Conservation (phyloP, 2,797 vertebrate genomes). For the Pampus argenteus region DNA sequence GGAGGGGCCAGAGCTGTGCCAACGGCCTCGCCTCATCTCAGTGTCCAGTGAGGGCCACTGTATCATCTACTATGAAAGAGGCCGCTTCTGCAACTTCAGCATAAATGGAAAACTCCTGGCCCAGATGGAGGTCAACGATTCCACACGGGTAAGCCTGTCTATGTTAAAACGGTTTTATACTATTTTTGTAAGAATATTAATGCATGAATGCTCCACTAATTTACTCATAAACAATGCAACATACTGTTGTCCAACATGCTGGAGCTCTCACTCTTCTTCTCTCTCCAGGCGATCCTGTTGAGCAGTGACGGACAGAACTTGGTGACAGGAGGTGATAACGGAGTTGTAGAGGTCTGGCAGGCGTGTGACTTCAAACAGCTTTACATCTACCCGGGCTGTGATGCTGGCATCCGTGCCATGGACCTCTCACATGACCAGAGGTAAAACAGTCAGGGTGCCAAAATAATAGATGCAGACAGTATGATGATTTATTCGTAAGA, state of each 20-base stretch:
- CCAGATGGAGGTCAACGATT: slow-evolving; percentile 99
- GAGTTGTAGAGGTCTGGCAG: slow-evolving; percentile 99
- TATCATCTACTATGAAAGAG: slow-evolving; percentile 98
- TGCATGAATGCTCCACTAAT: neutral
- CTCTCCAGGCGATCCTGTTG: slow-evolving; percentile 91
- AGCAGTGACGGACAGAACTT: slow-evolving; percentile 98
- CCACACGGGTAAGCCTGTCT: slow-evolving; percentile 88
- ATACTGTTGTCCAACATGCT: neutral
- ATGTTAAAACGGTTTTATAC: neutral
- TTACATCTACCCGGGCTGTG: slow-evolving; percentile 98
- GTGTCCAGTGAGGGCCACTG: slow-evolving; percentile 97
- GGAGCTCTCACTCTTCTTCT: neutral
- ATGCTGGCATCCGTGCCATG: slow-evolving; percentile 98
- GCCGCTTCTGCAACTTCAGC: slow-evolving; percentile 99
- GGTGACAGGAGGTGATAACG: slow-evolving; percentile 97
- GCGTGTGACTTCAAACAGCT: slow-evolving; percentile 99
- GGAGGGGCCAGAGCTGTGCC: slow-evolving; percentile 93
- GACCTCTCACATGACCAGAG: slow-evolving; percentile 99
- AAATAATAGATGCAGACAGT: neutral
- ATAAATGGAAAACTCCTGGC: slow-evolving; percentile 98
- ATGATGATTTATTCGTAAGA: neutral
- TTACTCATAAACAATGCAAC: neutral
- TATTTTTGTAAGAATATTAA: neutral
- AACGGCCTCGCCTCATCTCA: slow-evolving; percentile 92
- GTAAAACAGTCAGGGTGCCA: slow-evolving; percentile 74